These are phyloP conservation scores for Crocuta crocuta DNA, from an alignment of 2,113 vertebrate genomes.

Conservation along the genomic window DNA sequence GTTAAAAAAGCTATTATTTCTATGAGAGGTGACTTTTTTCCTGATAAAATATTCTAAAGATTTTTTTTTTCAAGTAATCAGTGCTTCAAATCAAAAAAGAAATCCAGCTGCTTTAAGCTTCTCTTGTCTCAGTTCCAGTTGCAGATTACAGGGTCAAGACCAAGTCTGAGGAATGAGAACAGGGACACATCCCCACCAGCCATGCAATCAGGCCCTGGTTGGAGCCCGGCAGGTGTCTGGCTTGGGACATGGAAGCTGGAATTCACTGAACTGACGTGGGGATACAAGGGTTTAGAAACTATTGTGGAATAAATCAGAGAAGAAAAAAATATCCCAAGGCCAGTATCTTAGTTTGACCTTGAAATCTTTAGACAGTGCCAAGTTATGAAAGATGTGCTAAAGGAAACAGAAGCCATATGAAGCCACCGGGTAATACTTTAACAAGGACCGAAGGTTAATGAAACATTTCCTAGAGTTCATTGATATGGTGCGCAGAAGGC, in stretches of 20 bases:
- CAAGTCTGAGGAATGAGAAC: background rate
- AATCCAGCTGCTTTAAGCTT: background rate
- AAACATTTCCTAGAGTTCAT: constrained; percentile 72
- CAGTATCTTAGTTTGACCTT: constrained; percentile 36
- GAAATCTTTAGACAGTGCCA: constrained; percentile 57
- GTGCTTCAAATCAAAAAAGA: background rate
- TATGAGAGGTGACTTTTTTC: background rate
- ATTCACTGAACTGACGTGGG: constrained; percentile 35
- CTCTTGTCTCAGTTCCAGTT: background rate
- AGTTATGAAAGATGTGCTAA: constrained; percentile 40
- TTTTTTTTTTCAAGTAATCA: background rate
- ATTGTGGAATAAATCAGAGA: background rate
- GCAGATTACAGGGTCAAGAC: background rate
- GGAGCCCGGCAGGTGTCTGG: background rate
- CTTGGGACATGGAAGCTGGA: background rate
- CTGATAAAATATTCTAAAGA: constrained; percentile 12
- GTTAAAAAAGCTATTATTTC: background rate
- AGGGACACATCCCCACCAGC: rapidly evolving
- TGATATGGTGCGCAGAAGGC: constrained; percentile 54
- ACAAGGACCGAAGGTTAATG: constrained; percentile 69
- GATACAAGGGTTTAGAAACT: constrained; percentile 10
- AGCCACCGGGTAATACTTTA: constrained; percentile 56
- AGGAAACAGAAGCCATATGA: constrained; percentile 46
- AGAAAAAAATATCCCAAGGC: background rate
- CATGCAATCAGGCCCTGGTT: background rate